These are phyloP conservation scores for Alauda arvensis DNA, from an alignment of 2,797 vertebrate species.

Conservation along the genomic window DNA sequence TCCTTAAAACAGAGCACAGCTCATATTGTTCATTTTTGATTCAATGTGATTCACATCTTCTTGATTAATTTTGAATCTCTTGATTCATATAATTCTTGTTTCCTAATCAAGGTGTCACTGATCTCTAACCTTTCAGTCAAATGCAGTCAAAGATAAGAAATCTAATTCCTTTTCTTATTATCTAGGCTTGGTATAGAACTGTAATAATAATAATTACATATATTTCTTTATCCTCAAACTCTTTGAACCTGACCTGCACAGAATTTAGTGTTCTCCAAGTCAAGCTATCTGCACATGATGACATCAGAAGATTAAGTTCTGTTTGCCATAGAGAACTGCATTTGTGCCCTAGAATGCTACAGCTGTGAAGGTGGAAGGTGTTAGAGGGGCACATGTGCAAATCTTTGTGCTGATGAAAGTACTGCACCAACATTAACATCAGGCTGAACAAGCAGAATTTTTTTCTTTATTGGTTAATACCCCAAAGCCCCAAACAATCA, in stretches of 20 bases:
- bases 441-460: constrained; percentile 12
- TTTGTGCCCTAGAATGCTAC: background rate
- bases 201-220: background rate
- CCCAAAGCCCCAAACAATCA: constrained; percentile 9
- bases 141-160: background rate
- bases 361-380: background rate
- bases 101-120: background rate
- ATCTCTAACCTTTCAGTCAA: constrained; percentile 7
- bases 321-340: background rate
- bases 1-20: background rate
- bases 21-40: background rate
- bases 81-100: background rate
- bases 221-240: constrained; percentile 4
- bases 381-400: background rate
- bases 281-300: background rate
- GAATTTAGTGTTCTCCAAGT: background rate
- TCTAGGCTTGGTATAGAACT: background rate
- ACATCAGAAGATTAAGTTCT: background rate
- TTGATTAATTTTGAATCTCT: constrained; percentile 23
- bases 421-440: background rate
- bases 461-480: constrained; percentile 31
- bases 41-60: background rate
- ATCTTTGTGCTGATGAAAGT: background rate
- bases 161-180: constrained; percentile 5
- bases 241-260: background rate